Evolutionary conservation across 2,797 vertebrate genomes (phyloP).

Genomic region (Tolypeutes matacus): DNA sequence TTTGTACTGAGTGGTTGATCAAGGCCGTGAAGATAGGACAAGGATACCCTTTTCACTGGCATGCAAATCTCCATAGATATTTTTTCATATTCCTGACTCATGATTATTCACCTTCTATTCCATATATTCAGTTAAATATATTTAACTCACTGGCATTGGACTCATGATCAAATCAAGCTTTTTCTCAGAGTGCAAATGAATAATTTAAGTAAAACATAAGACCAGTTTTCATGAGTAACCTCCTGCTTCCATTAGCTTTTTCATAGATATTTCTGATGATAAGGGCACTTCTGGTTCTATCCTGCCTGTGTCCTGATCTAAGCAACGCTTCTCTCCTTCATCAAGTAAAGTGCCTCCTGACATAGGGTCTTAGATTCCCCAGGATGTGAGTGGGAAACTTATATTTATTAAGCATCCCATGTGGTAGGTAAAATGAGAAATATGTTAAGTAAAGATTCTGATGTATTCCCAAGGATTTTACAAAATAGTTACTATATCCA

Average conservation of each 20-base stretch:
- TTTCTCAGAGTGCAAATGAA: neutral
- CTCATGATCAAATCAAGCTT: neutral
- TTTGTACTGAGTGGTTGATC: neutral
- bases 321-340: accelerated
- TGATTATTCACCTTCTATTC: accelerated
- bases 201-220: neutral
- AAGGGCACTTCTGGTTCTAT: neutral
- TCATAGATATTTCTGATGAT: neutral
- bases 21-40: no score
- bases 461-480: neutral
- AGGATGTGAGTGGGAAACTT: neutral
- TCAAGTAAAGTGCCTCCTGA: no score
- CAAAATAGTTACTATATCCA: accelerated
- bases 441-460: neutral
- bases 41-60: no score
- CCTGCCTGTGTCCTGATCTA: no score
- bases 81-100: neutral
- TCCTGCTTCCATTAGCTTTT: neutral
- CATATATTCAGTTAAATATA: neutral
- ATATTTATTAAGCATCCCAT: neutral
- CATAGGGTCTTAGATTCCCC: no score
- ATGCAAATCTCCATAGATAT: neutral
- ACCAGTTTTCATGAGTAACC: accelerated
- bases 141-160: neutral
- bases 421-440: no score